phyloP scores from a whole-genome alignment of 2,113 vertebrate genomes.

The Daphoenositta chrysoptera region DNA sequence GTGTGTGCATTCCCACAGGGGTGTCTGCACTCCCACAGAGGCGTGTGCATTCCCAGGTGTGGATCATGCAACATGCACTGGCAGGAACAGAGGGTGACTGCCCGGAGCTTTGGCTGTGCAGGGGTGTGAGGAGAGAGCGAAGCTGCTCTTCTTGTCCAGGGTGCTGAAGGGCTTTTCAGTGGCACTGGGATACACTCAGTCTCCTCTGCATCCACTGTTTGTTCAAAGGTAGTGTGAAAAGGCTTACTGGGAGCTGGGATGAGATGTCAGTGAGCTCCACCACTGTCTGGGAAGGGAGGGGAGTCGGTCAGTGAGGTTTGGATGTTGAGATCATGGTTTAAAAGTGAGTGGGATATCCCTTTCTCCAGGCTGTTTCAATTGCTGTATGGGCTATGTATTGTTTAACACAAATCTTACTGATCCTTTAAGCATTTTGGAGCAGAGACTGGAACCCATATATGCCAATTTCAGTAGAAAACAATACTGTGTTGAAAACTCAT shows the following conservation, averaged over 20 bases:
- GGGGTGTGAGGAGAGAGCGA: neutral
- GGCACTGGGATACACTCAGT: accelerated
- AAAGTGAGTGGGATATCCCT: neutral
- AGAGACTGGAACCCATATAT: neutral
- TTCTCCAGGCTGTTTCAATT: neutral
- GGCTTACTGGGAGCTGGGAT: neutral
- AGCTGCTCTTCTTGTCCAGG: slow-evolving; percentile 45
- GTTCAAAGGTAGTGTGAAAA: neutral
- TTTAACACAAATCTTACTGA: neutral
- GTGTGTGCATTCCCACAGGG: accelerated
- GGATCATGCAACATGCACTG: accelerated
- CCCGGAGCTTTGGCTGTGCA: neutral
- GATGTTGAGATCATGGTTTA: accelerated
- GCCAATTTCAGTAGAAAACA: neutral
- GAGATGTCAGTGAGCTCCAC: neutral
- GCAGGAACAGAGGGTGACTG: neutral
- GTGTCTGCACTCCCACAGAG: neutral
- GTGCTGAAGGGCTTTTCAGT: slow-evolving; percentile 22
- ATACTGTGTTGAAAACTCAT: neutral
- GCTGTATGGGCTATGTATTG: neutral
- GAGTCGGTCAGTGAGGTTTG: neutral
- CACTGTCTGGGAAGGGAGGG: neutral
- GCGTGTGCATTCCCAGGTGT: neutral
- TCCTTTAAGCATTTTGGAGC: neutral
- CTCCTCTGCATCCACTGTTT: neutral